Conservation (phyloP, 2,113 vertebrate genomes). For the Alces alces region DNA sequence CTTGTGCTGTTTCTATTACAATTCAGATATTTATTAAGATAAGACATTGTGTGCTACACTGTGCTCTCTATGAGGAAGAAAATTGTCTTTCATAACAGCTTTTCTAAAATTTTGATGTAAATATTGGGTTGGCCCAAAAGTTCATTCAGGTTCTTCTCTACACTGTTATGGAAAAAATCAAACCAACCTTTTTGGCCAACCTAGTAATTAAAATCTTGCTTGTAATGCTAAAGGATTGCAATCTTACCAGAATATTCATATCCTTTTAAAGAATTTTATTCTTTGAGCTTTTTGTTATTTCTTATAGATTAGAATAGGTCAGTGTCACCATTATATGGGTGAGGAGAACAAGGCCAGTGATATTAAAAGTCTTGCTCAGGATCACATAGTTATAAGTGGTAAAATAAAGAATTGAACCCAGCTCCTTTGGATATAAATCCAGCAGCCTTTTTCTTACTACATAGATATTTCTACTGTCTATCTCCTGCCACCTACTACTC, state of each 20-base stretch:
- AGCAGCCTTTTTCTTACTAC: not conserved
- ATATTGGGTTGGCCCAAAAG: not conserved
- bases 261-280: slow-evolving; percentile 4
- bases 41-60: not conserved
- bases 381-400: not conserved
- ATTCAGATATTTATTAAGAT: not conserved
- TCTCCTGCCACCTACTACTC: not conserved
- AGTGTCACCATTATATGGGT: not conserved
- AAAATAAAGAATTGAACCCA: not conserved
- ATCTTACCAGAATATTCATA: not conserved
- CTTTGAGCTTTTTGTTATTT: not conserved
- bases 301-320: not conserved
- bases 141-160: not conserved
- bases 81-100: not conserved
- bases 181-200: not conserved
- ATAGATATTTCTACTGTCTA: not conserved
- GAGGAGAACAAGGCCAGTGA: not conserved
- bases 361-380: not conserved
- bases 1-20: not conserved
- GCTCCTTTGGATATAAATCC: not conserved
- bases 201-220: not conserved
- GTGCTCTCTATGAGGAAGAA: not conserved
- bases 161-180: not conserved
- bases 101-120: not conserved
- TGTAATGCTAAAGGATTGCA: not conserved